Evolutionary conservation across 2,797 vertebrate genomes (phyloP).

Genomic region (Pelodytes ibericus): DNA sequence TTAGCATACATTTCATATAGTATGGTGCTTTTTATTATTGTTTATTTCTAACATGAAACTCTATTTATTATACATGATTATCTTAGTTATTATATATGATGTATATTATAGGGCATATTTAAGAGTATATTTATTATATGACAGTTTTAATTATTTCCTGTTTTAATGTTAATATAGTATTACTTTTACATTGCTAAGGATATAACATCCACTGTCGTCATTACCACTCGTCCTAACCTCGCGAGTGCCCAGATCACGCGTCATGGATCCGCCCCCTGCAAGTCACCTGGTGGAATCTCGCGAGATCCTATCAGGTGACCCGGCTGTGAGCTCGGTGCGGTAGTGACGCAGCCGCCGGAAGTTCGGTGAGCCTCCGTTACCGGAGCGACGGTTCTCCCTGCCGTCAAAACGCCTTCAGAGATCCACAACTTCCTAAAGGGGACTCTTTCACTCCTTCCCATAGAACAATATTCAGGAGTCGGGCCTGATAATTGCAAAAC

Average conservation of each 20-base stretch:
- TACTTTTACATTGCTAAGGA: no score
- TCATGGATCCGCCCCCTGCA: not conserved
- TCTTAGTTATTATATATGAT: no score
- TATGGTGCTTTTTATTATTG: no score
- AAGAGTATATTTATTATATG: no score
- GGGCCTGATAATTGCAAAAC: not conserved
- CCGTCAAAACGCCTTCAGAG: not conserved
- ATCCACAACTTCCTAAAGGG: no score
- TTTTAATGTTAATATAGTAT: no score
- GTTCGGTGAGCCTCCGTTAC: slow-evolving; percentile 34
- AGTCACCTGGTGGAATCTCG: slow-evolving; percentile 22
- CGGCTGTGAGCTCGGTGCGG: slow-evolving; percentile 11
- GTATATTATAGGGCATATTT: no score
- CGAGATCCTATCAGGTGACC: slow-evolving; percentile 16
- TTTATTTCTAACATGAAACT: no score
- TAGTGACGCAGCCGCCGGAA: slow-evolving; percentile 46
- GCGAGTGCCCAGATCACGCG: slow-evolving; percentile 4
- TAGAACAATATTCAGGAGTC: not conserved
- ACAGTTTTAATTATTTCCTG: no score
- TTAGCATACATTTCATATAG: no score
- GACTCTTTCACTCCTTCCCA: not conserved
- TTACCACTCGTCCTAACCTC: not conserved
- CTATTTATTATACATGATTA: no score
- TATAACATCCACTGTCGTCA: no score
- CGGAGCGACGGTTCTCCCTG: not conserved